Conservation (phyloP, 1,140 invertebrate species). For the Goniozus legneri region DNA sequence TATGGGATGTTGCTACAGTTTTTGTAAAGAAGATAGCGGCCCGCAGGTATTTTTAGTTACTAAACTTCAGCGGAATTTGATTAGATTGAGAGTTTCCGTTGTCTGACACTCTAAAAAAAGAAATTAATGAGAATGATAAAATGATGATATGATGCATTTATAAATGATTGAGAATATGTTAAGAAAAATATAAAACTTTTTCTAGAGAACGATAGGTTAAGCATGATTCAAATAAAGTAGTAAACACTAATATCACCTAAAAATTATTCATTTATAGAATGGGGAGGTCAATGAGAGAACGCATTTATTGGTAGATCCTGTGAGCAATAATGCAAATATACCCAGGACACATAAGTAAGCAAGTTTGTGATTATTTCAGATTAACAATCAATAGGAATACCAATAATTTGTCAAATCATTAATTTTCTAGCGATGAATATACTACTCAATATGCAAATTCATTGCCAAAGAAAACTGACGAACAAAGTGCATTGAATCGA, state of each 20-base stretch:
- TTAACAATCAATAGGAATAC: conserved; percentile 3
- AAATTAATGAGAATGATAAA: too few species aligned
- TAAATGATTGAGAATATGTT: not conserved
- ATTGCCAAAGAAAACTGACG: conserved; percentile 76
- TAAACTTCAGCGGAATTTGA: not conserved
- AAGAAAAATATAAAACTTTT: too few species aligned
- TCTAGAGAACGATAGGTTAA: too few species aligned
- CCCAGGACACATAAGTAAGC: conserved; percentile 59
- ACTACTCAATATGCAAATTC: conserved; percentile 61
- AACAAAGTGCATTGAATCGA: conserved; percentile 81
- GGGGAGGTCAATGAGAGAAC: conserved; percentile 66
- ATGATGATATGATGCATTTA: conserved; percentile 5
- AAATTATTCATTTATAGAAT: conserved; percentile 45
- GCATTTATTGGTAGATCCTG: conserved; percentile 65
- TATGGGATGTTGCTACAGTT: conserved; percentile 57
- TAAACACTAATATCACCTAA: too few species aligned
- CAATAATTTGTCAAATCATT: conserved; percentile 19
- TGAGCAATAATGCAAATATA: conserved; percentile 63
- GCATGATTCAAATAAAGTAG: too few species aligned
- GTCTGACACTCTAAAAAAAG: too few species aligned
- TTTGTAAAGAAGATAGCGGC: conserved; percentile 59
- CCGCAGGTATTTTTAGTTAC: conserved; percentile 58
- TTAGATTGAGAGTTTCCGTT: too few species aligned
- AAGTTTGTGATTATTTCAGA: conserved; percentile 11
- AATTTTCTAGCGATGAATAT: conserved; percentile 62